A percentile compares a stretch with the other conserved stretches of the same genome.
phyloP scores from a whole-genome alignment of 2,888 invertebrate species.

The Pedicia rivosa region DNA sequence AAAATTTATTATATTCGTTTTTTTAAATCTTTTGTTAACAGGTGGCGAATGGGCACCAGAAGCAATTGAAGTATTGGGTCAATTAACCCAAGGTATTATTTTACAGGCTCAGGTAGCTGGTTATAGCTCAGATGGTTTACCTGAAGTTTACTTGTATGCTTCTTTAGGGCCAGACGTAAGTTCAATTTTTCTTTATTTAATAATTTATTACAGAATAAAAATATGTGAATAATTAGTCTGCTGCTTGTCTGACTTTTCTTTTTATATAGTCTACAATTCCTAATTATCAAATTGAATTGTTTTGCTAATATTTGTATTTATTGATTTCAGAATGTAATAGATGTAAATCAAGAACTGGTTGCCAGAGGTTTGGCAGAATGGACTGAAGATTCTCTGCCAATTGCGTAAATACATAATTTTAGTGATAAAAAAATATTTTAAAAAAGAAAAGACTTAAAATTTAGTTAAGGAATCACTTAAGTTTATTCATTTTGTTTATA shows the following conservation, averaged over 20 bases:
- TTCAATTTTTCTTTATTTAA: constrained; percentile 12
- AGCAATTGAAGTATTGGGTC: constrained; percentile 59
- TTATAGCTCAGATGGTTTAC: constrained; percentile 56
- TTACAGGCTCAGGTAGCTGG: constrained; percentile 80
- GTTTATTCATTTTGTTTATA: too few relatives aligned
- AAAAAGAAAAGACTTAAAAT: too few relatives aligned
- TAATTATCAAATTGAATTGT: neutral
- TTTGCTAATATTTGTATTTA: constrained; percentile 8
- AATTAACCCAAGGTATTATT: constrained; percentile 65
- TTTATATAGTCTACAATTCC: neutral
- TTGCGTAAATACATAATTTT: too few relatives aligned
- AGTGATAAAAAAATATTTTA: too few relatives aligned
- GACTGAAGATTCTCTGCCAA: constrained; percentile 31
- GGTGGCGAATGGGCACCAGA: constrained; percentile 57
- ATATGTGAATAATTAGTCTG: neutral
- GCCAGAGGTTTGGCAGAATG: constrained; percentile 69
- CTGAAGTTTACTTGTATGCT: constrained; percentile 69
- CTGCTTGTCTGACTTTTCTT: neutral
- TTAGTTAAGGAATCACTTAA: too few relatives aligned
- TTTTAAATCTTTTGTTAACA: constrained; percentile 16
- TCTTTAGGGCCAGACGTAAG: constrained; percentile 54
- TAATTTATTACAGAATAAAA: neutral
- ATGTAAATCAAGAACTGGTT: constrained; percentile 75
- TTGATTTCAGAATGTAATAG: constrained; percentile 53
- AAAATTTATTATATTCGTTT: neutral